phyloP scores from a whole-genome alignment of 2,888 invertebrate species.

The Aphidius colemani region DNA sequence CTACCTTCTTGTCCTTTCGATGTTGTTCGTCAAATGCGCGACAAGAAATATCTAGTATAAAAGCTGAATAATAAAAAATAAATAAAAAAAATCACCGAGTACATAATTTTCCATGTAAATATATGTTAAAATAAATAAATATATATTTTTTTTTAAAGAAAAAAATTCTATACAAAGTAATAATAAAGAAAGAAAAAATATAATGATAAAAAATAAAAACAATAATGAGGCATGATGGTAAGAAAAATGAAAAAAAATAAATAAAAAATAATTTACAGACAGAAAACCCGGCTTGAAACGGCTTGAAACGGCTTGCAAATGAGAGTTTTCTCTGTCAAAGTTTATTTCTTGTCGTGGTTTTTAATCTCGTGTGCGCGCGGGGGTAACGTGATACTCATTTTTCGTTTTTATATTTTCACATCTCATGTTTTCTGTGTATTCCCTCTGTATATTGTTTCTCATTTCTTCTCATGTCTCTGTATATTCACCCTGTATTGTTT shows the following conservation, averaged over 20 bases:
- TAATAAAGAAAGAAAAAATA: slow-evolving; percentile 32
- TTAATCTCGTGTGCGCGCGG: slow-evolving; percentile 48
- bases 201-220: slow-evolving; percentile 26
- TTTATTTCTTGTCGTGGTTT: slow-evolving; percentile 53
- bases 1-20: slow-evolving; percentile 20
- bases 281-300: no score
- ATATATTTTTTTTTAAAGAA: background rate
- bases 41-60: no score
- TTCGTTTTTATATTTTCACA: slow-evolving; percentile 14
- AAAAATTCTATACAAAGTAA: slow-evolving; percentile 29
- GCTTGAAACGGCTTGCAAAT: slow-evolving; percentile 48
- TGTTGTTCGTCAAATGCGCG: slow-evolving; percentile 1
- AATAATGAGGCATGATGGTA: slow-evolving; percentile 12
- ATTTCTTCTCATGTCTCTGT: background rate
- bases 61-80: no score
- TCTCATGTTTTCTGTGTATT: slow-evolving; percentile 25
- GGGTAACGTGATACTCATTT: slow-evolving; percentile 23
- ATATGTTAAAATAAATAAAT: no score
- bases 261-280: slow-evolving; percentile 17
- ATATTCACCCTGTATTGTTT: slow-evolving; percentile 4
- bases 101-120: no score
- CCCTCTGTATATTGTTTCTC: slow-evolving; percentile 25
- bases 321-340: slow-evolving; percentile 47
- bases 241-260: slow-evolving; percentile 23
- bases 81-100: no score